Evolutionary conservation across 2,113 vertebrate genomes (phyloP).

Genomic region (Fulica atra): DNA sequence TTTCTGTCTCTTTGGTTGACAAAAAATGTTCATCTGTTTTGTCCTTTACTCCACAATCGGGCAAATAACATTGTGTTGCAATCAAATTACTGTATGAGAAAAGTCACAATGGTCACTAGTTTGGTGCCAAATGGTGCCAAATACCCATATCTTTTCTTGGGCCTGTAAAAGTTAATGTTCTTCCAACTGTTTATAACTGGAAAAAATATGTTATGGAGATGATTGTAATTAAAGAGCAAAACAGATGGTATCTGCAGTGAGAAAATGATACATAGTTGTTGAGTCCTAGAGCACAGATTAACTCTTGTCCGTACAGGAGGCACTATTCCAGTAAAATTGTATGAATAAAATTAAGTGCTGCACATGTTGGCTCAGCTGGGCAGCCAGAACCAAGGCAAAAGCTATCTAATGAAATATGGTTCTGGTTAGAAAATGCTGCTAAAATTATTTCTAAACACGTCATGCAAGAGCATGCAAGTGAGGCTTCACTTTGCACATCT

Average conservation of each 20-base stretch:
- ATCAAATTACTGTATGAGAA: neutral
- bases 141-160: neutral
- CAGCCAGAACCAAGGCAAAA: neutral
- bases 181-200: neutral
- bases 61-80: neutral
- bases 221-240: slow-evolving; percentile 38
- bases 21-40: neutral
- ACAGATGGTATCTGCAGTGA: neutral
- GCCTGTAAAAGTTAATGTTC: slow-evolving; percentile 20
- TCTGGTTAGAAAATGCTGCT: neutral
- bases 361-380: neutral
- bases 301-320: neutral
- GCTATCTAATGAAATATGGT: neutral
- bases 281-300: neutral
- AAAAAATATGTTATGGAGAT: neutral
- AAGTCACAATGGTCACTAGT: neutral
- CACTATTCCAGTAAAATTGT: neutral
- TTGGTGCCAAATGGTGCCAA: neutral
- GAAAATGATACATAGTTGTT: neutral
- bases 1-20: neutral
- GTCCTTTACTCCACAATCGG: neutral
- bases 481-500: neutral
- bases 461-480: neutral
- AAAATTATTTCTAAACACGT: neutral
- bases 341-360: neutral